phyloP scores from a whole-genome alignment of 2,113 vertebrate species.

The Dicrurus megarhynchus region DNA sequence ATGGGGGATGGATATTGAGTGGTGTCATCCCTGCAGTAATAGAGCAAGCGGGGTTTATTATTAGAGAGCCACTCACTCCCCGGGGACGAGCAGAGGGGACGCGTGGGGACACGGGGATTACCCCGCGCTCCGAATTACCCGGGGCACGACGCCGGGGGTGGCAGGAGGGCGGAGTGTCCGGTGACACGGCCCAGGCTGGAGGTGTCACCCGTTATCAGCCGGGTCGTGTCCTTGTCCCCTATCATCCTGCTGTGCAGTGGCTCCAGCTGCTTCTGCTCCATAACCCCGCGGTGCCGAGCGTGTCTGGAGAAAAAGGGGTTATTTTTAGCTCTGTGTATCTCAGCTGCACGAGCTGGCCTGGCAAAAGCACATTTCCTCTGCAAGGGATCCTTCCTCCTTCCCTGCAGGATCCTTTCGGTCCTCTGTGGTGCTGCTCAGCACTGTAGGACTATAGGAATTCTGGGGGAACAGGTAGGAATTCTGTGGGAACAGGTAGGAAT shows the following conservation, averaged over 20 bases:
- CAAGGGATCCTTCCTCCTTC: neutral
- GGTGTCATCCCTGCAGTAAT: neutral
- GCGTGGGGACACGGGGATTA: neutral
- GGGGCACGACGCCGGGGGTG: rapidly evolving
- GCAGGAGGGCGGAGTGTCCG: neutral
- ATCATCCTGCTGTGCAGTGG: rapidly evolving
- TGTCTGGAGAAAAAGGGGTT: neutral
- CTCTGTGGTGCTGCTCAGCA: neutral
- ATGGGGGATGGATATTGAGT: neutral
- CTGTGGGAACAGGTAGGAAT: neutral
- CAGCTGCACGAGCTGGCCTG: neutral
- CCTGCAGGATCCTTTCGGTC: rapidly evolving
- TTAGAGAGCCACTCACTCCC: neutral
- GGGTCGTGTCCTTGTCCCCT: neutral
- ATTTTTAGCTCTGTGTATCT: neutral
- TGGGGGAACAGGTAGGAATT: neutral
- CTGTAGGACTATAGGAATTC: rapidly evolving
- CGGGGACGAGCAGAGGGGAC: neutral
- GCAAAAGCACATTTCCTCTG: neutral
- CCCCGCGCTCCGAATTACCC: rapidly evolving
- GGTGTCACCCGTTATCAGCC: neutral
- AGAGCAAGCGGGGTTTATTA: neutral
- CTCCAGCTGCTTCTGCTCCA: neutral
- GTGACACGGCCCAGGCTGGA: neutral
- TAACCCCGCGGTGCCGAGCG: rapidly evolving